phyloP scores from a whole-genome alignment of 2,797 vertebrate genomes.

The Dallia pectoralis region DNA sequence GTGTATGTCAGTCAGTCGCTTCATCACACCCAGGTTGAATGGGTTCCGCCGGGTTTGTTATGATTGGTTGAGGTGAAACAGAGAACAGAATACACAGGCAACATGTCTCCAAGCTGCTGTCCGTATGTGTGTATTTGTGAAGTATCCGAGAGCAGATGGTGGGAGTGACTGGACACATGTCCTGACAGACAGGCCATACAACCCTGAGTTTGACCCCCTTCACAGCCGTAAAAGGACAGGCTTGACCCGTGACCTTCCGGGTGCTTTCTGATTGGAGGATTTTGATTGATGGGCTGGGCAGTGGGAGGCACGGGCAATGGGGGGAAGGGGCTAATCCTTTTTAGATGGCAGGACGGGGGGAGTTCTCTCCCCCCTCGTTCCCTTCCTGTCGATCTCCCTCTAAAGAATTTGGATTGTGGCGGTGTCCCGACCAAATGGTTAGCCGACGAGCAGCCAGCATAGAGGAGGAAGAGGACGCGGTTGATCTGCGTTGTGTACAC shows the following conservation, averaged over 20 bases:
- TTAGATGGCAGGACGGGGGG: no score
- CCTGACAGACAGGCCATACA: slow-evolving; percentile 63
- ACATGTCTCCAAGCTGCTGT: slow-evolving; percentile 51
- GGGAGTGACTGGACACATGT: slow-evolving; percentile 65
- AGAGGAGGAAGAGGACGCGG: slow-evolving; percentile 45
- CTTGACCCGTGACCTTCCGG: slow-evolving; percentile 63
- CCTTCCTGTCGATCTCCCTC: slow-evolving; percentile 54
- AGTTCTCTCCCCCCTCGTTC: slow-evolving; percentile 7
- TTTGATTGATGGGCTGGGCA: slow-evolving; percentile 64
- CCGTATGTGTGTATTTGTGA: slow-evolving; percentile 15
- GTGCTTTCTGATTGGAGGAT: slow-evolving; percentile 64
- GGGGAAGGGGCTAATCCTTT: slow-evolving; percentile 40
- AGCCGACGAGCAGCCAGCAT: slow-evolving; percentile 45
- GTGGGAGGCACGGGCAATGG: slow-evolving; percentile 47
- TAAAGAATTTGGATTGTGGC: slow-evolving; percentile 57
- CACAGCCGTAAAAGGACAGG: slow-evolving; percentile 62
- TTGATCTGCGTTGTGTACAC: slow-evolving; percentile 25
- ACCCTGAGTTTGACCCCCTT: slow-evolving; percentile 23
- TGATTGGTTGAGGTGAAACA: slow-evolving; percentile 48
- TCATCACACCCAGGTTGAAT: slow-evolving; percentile 37
- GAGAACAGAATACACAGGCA: slow-evolving; percentile 51
- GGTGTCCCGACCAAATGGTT: slow-evolving; percentile 61
- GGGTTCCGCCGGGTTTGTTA: slow-evolving; percentile 46
- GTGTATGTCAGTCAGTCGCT: slow-evolving; percentile 28
- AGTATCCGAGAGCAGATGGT: slow-evolving; percentile 60